Evolutionary conservation across 2,113 vertebrate genomes (phyloP).

Genomic region (Pycnonotus jocosus): DNA sequence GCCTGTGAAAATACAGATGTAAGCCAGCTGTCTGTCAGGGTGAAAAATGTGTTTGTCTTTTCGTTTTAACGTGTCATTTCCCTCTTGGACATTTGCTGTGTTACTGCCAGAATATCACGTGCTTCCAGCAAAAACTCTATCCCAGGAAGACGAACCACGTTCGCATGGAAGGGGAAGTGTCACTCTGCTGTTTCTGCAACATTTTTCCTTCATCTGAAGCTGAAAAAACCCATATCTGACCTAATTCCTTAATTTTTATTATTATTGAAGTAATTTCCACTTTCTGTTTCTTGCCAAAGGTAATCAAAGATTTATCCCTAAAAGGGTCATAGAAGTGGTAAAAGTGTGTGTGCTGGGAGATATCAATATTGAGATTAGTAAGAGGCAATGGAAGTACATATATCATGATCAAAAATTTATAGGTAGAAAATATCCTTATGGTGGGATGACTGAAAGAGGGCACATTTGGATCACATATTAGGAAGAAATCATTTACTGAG

Average conservation of each 20-base stretch:
- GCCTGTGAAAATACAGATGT: conserved; percentile 66
- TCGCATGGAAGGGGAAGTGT: background rate
- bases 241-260: background rate
- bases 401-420: background rate
- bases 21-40: conserved; percentile 66
- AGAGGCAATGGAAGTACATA: background rate
- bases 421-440: background rate
- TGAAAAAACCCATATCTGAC: background rate
- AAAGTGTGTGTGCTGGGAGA: background rate
- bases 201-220: background rate
- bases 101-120: conserved; percentile 40
- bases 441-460: background rate
- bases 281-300: background rate
- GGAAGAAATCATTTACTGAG: background rate
- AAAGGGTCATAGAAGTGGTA: background rate
- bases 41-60: conserved; percentile 68
- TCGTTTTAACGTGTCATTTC: conserved; percentile 57
- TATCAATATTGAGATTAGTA: background rate
- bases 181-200: background rate
- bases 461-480: background rate
- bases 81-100: conserved; percentile 44
- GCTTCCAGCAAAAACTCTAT: background rate
- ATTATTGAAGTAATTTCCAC: background rate
- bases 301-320: background rate
- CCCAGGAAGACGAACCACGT: background rate